Evolutionary conservation across 2,113 vertebrate species (phyloP).

Genomic region (Dipodomys merriami): DNA sequence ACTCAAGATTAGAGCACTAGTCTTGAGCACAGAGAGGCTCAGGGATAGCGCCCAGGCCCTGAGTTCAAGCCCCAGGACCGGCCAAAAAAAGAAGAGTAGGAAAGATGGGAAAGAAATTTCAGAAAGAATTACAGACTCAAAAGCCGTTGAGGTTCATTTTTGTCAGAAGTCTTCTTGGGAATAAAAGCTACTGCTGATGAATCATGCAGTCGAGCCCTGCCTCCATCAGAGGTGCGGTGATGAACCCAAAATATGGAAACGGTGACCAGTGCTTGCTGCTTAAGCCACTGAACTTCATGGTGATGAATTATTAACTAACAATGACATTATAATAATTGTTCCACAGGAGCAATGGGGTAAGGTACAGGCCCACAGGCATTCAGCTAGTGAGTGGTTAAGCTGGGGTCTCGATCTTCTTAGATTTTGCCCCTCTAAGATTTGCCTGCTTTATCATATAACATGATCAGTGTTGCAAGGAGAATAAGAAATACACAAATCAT

Average conservation of each 20-base stretch:
- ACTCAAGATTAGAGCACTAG: too few relatives aligned
- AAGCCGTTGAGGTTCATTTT: too few relatives aligned
- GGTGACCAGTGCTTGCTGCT: neutral
- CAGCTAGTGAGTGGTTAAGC: neutral
- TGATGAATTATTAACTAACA: neutral
- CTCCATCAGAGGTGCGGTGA: neutral
- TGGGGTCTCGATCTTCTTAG: neutral
- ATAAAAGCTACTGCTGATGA: neutral
- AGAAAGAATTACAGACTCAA: too few relatives aligned
- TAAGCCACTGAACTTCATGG: neutral
- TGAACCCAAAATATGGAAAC: fast-evolving
- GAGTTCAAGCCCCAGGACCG: too few relatives aligned
- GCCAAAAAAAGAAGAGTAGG: too few relatives aligned
- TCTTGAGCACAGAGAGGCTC: too few relatives aligned
- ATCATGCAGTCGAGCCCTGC: neutral
- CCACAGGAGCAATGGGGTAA: neutral
- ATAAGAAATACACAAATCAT: neutral
- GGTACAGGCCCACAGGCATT: neutral
- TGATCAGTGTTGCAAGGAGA: neutral
- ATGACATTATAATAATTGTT: neutral
- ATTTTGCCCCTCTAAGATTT: neutral
- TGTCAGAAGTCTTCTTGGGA: too few relatives aligned
- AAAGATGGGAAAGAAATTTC: too few relatives aligned
- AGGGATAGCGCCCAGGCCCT: too few relatives aligned
- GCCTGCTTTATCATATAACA: neutral